Conservation (phyloP, 2,888 invertebrate species). For the Ichneumoninae sp. region DNA sequence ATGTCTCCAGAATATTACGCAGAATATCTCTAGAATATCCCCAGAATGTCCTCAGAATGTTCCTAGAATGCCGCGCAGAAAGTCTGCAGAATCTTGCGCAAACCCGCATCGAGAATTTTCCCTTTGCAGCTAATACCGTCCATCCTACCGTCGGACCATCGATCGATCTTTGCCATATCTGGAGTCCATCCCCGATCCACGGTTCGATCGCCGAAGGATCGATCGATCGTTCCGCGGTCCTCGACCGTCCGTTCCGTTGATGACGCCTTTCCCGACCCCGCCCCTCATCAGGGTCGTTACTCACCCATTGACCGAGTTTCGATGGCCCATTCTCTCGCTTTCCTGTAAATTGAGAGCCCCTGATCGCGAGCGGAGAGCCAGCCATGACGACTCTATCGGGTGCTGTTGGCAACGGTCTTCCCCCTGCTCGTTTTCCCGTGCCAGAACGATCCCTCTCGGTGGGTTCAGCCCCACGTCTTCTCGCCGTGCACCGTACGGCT, state of each 20-base stretch:
- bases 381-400: slow-evolving; percentile 78
- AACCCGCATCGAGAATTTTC: not conserved
- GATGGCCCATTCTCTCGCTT: slow-evolving; percentile 21
- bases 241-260: slow-evolving; percentile 36
- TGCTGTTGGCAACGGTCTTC: slow-evolving; percentile 49
- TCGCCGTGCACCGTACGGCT: not conserved
- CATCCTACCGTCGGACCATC: not conserved
- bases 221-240: slow-evolving; percentile 38
- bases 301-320: slow-evolving; percentile 53
- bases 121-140: not conserved
- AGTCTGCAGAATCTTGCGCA: too few relatives aligned
- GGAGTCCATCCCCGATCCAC: not conserved
- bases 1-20: too few relatives aligned
- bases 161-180: slow-evolving; percentile 43
- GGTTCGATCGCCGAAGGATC: slow-evolving; percentile 2
- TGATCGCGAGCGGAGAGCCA: slow-evolving; percentile 74
- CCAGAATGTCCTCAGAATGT: too few relatives aligned
- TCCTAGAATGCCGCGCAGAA: too few relatives aligned
- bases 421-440: slow-evolving; percentile 14
- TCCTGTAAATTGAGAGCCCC: slow-evolving; percentile 72
- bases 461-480: not conserved
- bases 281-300: slow-evolving; percentile 37
- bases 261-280: slow-evolving; percentile 25
- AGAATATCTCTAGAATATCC: too few relatives aligned
- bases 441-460: not conserved